Percentiles rank a stretch among this genome's conserved stretches.
Evolutionary conservation across 2,113 vertebrate species (phyloP).

Genomic region (Tinamus guttatus): DNA sequence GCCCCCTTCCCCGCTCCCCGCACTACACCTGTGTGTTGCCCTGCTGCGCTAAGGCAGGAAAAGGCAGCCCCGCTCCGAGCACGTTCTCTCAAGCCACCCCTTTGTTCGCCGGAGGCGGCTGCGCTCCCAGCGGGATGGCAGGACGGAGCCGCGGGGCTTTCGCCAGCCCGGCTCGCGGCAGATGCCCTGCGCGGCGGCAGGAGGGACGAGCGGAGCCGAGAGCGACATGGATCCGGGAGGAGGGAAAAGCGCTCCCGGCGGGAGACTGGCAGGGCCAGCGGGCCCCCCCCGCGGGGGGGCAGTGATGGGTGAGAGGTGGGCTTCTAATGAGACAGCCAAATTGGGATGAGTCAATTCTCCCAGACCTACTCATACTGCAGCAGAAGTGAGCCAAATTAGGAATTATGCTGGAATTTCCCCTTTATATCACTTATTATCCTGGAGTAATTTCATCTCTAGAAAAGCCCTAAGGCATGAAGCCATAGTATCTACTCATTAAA

Average conservation of each 20-base stretch:
- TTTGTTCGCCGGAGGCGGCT: rapidly evolving
- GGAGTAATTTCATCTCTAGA: neutral
- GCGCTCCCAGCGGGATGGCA: rapidly evolving
- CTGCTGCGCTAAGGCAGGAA: rapidly evolving
- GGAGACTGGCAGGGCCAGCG: neutral
- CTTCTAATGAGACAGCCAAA: neutral
- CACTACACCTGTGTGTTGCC: neutral
- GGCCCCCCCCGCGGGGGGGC: neutral
- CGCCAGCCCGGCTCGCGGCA: neutral
- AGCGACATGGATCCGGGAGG: neutral
- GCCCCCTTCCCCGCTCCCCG: rapidly evolving
- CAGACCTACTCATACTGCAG: neutral
- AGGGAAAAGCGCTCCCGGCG: rapidly evolving
- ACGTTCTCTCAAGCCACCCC: rapidly evolving
- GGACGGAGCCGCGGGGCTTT: rapidly evolving
- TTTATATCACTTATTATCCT: constrained; percentile 8
- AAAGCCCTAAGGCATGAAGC: neutral
- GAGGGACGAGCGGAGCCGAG: neutral
- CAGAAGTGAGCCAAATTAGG: neutral
- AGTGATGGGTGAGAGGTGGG: neutral
- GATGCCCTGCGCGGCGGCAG: rapidly evolving
- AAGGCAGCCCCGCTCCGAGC: rapidly evolving
- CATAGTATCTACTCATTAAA: neutral
- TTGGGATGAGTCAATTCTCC: neutral
- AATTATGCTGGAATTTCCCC: neutral